These are phyloP conservation scores for Bombus affinis DNA, from an alignment of 1,140 invertebrate genomes.

Conservation along the genomic window DNA sequence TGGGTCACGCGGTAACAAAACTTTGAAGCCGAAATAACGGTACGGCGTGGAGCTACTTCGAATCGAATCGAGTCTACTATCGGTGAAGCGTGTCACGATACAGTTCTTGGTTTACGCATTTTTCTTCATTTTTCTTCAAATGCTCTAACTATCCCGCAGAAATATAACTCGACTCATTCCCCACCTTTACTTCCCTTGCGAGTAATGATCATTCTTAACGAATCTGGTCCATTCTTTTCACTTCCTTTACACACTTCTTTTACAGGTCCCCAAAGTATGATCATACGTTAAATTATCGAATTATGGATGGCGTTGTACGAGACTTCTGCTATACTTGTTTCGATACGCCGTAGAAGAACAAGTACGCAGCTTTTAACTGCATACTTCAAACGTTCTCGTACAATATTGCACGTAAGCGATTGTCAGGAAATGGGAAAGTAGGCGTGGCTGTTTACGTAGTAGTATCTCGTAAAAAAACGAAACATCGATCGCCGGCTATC, in stretches of 20 bases:
- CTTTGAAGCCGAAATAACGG: slow-evolving; percentile 76
- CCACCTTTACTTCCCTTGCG: background rate
- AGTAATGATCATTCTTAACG: too few relatives aligned
- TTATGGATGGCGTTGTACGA: too few relatives aligned
- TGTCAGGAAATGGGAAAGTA: slow-evolving; percentile 77
- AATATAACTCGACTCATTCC: background rate
- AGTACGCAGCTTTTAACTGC: background rate
- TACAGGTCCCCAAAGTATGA: too few relatives aligned
- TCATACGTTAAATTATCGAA: too few relatives aligned
- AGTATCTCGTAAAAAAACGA: slow-evolving; percentile 66
- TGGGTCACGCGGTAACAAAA: slow-evolving; percentile 78
- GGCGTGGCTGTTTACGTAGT: slow-evolving; percentile 71
- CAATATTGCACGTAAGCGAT: slow-evolving; percentile 58
- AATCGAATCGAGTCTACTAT: slow-evolving; percentile 56
- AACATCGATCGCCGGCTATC: slow-evolving; percentile 64
- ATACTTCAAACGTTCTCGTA: background rate
- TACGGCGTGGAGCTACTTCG: slow-evolving; percentile 54
- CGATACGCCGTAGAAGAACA: too few relatives aligned
- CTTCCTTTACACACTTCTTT: too few relatives aligned
- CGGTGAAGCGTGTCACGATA: slow-evolving; percentile 55
- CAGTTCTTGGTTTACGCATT: slow-evolving; percentile 47
- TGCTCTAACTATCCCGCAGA: background rate
- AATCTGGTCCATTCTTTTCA: too few relatives aligned
- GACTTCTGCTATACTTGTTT: too few relatives aligned
- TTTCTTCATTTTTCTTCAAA: background rate